These are phyloP conservation scores for Calyptomena viridis DNA, from an alignment of 2,113 vertebrate genomes.

Conservation along the genomic window DNA sequence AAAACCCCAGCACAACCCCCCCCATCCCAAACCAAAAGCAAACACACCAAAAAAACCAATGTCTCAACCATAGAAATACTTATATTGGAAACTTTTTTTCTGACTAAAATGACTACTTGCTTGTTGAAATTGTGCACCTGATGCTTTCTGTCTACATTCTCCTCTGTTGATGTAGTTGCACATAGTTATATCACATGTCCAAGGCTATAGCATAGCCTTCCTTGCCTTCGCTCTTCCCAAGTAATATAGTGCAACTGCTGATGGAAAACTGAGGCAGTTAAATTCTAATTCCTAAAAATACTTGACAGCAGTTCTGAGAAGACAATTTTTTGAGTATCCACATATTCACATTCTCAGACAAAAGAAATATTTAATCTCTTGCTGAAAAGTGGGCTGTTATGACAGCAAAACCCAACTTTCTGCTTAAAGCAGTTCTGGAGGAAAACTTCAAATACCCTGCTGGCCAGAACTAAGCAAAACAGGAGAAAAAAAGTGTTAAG, in stretches of 20 bases:
- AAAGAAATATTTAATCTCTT: not conserved
- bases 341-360: not conserved
- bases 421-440: not conserved
- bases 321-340: not conserved
- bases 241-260: rapidly evolving
- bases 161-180: not conserved
- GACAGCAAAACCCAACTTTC: not conserved
- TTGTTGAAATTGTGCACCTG: not conserved
- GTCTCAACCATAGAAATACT: not conserved
- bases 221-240: not conserved
- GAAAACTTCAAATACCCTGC: not conserved
- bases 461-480: not conserved
- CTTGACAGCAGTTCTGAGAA: not conserved
- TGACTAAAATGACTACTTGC: not conserved
- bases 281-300: not conserved
- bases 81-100: not conserved
- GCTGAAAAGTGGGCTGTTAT: not conserved
- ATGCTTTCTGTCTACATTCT: not conserved
- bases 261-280: not conserved
- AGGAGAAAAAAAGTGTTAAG: not conserved
- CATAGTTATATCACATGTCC: rapidly evolving
- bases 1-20: no score
- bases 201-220: not conserved
- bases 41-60: not conserved
- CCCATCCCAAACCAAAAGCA: not conserved